These are phyloP conservation scores for Heliconius ismenius DNA, from an alignment of 2,888 invertebrate species.

Conservation along the genomic window DNA sequence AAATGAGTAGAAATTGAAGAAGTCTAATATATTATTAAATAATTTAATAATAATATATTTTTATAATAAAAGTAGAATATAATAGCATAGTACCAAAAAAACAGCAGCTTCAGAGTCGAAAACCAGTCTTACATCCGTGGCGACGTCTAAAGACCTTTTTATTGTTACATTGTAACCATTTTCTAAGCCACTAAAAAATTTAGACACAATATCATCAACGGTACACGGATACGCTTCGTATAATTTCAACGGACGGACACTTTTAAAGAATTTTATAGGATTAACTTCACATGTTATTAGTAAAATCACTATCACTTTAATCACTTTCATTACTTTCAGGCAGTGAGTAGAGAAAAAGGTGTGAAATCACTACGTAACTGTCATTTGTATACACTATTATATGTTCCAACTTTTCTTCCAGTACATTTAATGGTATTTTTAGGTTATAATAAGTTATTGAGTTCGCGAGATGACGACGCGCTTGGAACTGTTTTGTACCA, in stretches of 20 bases:
- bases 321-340: conserved; percentile 7
- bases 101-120: conserved; percentile 37
- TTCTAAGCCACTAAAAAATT: conserved; percentile 22
- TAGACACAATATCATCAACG: conserved; percentile 12
- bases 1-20: background rate
- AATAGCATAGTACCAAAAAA: conserved; percentile 24
- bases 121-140: conserved; percentile 26
- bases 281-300: conserved; percentile 25
- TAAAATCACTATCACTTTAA: conserved; percentile 10
- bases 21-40: background rate
- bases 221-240: conserved; percentile 29
- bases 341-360: background rate
- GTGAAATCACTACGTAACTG: background rate
- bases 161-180: conserved; percentile 38
- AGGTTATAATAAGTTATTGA: background rate
- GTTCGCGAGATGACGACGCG: conserved; percentile 15
- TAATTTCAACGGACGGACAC: background rate
- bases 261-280: conserved; percentile 35
- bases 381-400: background rate
- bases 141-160: conserved; percentile 18
- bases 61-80: background rate
- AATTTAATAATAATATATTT: background rate
- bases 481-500: conserved; percentile 6
- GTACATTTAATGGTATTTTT: background rate
- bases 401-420: background rate